A percentile compares a stretch with the other conserved stretches of the same genome.
phyloP scores from a whole-genome alignment of 2,113 vertebrate species.

The Rhinoderma darwinii region DNA sequence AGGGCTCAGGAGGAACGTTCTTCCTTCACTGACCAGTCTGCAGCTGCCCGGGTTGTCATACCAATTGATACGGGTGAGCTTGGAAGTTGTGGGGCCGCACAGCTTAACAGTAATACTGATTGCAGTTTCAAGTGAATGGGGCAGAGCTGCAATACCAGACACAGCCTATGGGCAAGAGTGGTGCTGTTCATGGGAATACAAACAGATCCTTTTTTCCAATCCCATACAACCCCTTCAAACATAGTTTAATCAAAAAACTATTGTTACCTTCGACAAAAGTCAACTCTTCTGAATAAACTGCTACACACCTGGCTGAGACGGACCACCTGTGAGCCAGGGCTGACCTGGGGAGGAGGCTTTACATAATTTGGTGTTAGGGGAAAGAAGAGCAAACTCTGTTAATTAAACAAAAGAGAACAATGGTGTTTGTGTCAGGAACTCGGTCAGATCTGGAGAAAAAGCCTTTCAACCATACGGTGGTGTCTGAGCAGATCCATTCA shows the following conservation, averaged over 20 bases:
- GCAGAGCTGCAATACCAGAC: not conserved
- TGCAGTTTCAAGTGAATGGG: too few relatives aligned
- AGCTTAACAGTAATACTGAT: too few relatives aligned
- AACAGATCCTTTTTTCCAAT: not conserved
- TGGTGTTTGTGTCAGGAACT: constrained; percentile 35
- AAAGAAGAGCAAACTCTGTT: constrained; percentile 18
- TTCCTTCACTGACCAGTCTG: too few relatives aligned
- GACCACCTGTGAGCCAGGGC: constrained; percentile 35
- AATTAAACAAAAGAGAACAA: constrained; percentile 54
- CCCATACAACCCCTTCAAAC: not conserved
- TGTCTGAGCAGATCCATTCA: constrained; percentile 71
- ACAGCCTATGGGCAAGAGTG: not conserved
- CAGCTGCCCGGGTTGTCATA: too few relatives aligned
- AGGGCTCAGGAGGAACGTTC: too few relatives aligned
- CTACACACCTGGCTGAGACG: not conserved
- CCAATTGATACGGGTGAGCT: too few relatives aligned
- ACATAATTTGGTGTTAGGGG: constrained; percentile 24
- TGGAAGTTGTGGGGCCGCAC: too few relatives aligned
- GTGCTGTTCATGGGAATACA: not conserved
- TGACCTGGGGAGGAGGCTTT: not conserved
- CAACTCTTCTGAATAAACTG: not conserved
- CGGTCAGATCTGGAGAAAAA: not conserved
- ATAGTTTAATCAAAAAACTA: not conserved
- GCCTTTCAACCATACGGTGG: constrained; percentile 64
- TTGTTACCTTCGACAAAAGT: not conserved